Conservation (phyloP, 2,113 vertebrate genomes). For the Sebastes schlegelii region DNA sequence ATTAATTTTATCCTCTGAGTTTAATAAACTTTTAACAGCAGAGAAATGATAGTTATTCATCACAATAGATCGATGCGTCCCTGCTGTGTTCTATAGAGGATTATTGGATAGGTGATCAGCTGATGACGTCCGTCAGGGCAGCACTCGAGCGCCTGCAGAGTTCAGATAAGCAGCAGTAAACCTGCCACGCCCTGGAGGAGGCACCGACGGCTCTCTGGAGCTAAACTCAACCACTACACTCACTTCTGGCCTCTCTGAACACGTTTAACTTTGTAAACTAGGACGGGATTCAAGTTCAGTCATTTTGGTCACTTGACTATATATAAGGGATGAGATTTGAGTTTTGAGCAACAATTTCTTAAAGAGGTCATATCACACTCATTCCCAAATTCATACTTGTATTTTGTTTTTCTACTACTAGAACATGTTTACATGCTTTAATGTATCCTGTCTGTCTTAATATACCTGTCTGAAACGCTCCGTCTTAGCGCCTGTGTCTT, state of each 20-base stretch:
- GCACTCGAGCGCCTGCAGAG: conserved; percentile 60
- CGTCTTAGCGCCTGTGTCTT: too few species aligned
- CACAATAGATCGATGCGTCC: background rate
- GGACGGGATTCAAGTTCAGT: background rate
- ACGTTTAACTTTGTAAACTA: background rate
- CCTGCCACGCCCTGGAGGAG: conserved; percentile 70
- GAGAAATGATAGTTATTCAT: background rate
- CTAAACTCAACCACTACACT: background rate
- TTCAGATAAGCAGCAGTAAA: conserved; percentile 71
- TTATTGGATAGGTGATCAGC: conserved; percentile 52
- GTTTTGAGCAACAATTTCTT: background rate
- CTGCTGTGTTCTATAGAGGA: conserved; percentile 14
- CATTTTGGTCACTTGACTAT: background rate
- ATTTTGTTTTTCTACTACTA: too few species aligned
- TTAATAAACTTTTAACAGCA: background rate
- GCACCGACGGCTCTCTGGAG: conserved; percentile 20
- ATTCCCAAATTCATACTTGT: too few species aligned
- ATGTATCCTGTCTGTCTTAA: too few species aligned
- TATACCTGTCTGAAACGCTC: too few species aligned
- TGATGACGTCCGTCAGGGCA: conserved; percentile 48
- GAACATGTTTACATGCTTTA: too few species aligned
- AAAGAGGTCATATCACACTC: too few species aligned
- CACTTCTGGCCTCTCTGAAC: background rate
- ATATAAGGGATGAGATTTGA: background rate
- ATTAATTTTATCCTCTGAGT: background rate